Base-by-base conservation (phyloP, 1,140 invertebrate species). In the Drosophila neocordata region DNA sequence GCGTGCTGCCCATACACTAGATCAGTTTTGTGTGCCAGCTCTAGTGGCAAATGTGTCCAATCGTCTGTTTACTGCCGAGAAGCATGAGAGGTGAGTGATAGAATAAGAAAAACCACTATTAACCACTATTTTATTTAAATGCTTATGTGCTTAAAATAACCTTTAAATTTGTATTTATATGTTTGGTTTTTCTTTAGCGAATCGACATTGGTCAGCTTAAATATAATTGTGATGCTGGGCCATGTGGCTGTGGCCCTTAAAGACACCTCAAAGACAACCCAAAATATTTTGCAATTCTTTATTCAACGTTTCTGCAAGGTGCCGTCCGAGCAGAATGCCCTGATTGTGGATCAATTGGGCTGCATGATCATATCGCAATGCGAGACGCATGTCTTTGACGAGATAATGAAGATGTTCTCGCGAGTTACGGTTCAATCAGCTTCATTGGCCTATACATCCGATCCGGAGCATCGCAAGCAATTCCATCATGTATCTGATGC, bases 371-470 rank as follows among this genome's bases (percentile, higher is more conserved):
- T 99, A 44, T 96, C 97, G 3, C 95, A 97, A 83, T 96, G 96
- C 74, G 96, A 97, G 61, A 93, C 94, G 9, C 93, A 95, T 44
- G 96, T 99, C 11, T 97, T 98, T 88, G 97, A 98, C 74, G 97
- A 98, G 90, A 97, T 99, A 34, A 98, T 99, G 97, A 95, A 97
- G 82, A 98, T 99, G 96, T 99, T 99, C 93, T 98, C 97, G 1
- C 95, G 96, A 82, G 98, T 99, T 58, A 98, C 98, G 0, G 95
- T 99, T 1, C 97, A 98, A 85, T 97, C 97, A 1, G 97, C 97
- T 73, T 97, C 96, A 73, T 94, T 96, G n/a, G 95, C 97, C 0
- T 99, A 99, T 88, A 95, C 95, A 44, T 93, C 94, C 34, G 94
- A 93, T 78, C 91, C 93, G 56, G 95, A 95, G 87, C 95, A 97